Evolutionary conservation across 2,797 vertebrate species (phyloP).

Genomic region (Etheostoma perlongum): DNA sequence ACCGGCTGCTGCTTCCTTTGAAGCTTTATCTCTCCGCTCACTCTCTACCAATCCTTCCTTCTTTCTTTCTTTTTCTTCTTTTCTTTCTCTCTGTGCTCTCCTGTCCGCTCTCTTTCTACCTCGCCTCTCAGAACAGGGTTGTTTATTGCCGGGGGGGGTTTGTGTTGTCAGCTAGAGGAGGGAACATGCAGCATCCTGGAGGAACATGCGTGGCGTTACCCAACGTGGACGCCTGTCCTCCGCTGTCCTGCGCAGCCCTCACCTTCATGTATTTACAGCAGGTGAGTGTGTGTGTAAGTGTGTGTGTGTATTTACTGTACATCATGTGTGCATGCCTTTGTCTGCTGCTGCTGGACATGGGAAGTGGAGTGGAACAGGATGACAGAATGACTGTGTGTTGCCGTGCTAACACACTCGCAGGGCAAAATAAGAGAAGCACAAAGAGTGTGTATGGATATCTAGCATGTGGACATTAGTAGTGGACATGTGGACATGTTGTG

Average conservation of each 20-base stretch:
- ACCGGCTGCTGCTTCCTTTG: slow-evolving; percentile 58
- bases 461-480: not conserved
- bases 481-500: not conserved
- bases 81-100: slow-evolving; percentile 15
- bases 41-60: slow-evolving; percentile 24
- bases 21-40: slow-evolving; percentile 52
- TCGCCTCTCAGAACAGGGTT: slow-evolving; percentile 28
- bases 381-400: slow-evolving; percentile 15
- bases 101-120: slow-evolving; percentile 17
- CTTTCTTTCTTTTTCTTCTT: not conserved
- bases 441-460: not conserved
- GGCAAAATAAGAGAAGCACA: not conserved
- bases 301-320: not conserved
- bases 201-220: slow-evolving; percentile 96
- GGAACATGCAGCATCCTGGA: slow-evolving; percentile 96
- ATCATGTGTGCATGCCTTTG: slow-evolving; percentile 7
- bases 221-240: slow-evolving; percentile 95
- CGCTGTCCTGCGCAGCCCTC: slow-evolving; percentile 97
- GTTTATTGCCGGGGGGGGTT: slow-evolving; percentile 56
- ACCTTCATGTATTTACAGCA: slow-evolving; percentile 99
- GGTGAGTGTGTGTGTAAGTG: slow-evolving; percentile 66
- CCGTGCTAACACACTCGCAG: not conserved
- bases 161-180: slow-evolving; percentile 85
- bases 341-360: slow-evolving; percentile 18
- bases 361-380: slow-evolving; percentile 26